Evolutionary conservation across 2,113 vertebrate genomes (phyloP), one percentile per base, ranked within the genome.

Genomic region (Gymnocephalus cernua): DNA sequence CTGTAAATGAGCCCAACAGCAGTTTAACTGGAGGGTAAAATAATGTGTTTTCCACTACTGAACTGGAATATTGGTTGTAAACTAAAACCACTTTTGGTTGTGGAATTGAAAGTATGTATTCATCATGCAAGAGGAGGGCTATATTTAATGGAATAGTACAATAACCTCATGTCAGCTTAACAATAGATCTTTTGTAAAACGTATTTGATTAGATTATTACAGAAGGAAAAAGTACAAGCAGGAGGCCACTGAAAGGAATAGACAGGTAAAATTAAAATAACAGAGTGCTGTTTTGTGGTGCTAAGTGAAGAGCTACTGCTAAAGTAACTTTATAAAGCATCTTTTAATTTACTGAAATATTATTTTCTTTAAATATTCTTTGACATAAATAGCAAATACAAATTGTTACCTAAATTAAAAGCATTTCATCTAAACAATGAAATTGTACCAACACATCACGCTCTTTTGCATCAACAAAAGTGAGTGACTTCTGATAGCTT

Each of bases 21-120:
- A 69, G 57, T 69, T 69, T n/a, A 25, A 56, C 47, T 25, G 15
- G 53, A 35, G 62, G 54, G 10, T 57, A 56, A 56, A 54, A 18
- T 19, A 12, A 44, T 45, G 4, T 5, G 2, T 47, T 63, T 32
- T 58, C 10, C 67, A 44, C 27, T 27, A 19, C 27, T 41, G 19
- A 47, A 54, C 4, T 47, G 21, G 8, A 44, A 19, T n/a, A 66
- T 66, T 59, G 23, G 13, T 10, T 57, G 2, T 21, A 38, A 41
- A 41, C 38, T 41, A 41, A 48, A 54, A 12, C 50, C 1, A 1
- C 25, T 32, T 67, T 29, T 8, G 21, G 6, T 48, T 48, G 1
- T 25, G 6, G 14, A 27, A 69, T 6, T 59, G 1, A 38, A 50
- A 54, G 16, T 7, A 13, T 51, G 25, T 18, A 44, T 66, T 71